Percentiles rank a stretch among this genome's conserved stretches.
Evolutionary conservation across 2,113 vertebrate species (phyloP).

Genomic region (Leptodactylus fuscus): DNA sequence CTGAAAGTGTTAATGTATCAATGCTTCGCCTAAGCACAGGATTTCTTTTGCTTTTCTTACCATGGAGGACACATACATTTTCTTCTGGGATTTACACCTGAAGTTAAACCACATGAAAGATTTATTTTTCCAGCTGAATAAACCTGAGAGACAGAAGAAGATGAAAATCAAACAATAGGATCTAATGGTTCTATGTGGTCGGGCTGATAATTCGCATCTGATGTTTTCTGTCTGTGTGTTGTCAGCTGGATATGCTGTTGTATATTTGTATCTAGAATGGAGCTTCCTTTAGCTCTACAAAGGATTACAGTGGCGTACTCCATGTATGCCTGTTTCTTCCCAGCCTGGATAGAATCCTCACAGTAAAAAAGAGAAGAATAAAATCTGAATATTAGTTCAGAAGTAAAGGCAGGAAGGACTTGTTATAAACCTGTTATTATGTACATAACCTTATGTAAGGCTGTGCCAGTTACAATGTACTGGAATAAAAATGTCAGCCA

Average conservation of each 20-base stretch:
- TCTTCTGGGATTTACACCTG: constrained; percentile 5
- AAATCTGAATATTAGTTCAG: not conserved
- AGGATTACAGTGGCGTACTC: not conserved
- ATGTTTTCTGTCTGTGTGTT: constrained; percentile 28
- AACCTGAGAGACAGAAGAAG: constrained; percentile 14
- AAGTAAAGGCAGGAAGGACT: not conserved
- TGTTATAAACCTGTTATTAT: not conserved
- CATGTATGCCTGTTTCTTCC: not conserved
- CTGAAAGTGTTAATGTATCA: constrained; percentile 12
- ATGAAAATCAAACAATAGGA: constrained; percentile 41
- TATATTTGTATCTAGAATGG: not conserved
- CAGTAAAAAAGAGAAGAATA: not conserved
- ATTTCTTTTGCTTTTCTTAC: constrained; percentile 10
- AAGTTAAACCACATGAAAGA: constrained; percentile 35
- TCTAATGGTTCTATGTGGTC: constrained; percentile 34
- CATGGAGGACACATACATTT: constrained; percentile 24
- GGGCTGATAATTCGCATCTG: constrained; percentile 16
- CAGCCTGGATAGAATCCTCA: not conserved
- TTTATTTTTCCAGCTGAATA: constrained; percentile 45
- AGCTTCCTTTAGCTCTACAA: not conserved
- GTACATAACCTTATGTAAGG: not conserved
- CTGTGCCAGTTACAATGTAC: not conserved
- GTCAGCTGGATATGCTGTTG: constrained; percentile 28
- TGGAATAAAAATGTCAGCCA: not conserved
- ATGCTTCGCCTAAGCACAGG: not conserved